A percentile compares a stretch with the other conserved stretches of the same genome.
phyloP scores from a whole-genome alignment of 2,113 vertebrate species.

The Pungitius pungitius region DNA sequence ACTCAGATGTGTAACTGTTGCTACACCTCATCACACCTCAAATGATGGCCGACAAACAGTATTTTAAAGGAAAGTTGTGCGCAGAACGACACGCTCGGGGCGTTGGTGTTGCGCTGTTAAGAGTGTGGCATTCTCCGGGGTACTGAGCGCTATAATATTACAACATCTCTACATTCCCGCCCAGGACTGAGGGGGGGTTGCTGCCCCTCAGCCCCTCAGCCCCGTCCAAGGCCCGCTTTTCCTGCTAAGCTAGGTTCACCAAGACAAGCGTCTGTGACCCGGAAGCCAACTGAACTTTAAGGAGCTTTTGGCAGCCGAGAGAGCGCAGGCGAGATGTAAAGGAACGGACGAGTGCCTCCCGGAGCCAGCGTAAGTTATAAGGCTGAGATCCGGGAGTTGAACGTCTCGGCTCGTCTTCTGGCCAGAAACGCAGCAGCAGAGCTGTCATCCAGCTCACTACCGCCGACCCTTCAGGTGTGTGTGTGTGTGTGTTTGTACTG shows the following conservation, averaged over 20 bases:
- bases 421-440: slow-evolving; percentile 59
- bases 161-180: slow-evolving; percentile 18
- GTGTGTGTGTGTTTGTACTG: slow-evolving; percentile 1
- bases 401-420: slow-evolving; percentile 56
- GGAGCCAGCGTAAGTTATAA: slow-evolving; percentile 55
- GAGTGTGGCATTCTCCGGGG: slow-evolving; percentile 14
- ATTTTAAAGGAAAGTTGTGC: background rate
- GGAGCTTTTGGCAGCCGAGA: slow-evolving; percentile 62
- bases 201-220: slow-evolving; percentile 6
- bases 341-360: slow-evolving; percentile 44
- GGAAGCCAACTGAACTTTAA: slow-evolving; percentile 60
- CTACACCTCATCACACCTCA: slow-evolving; percentile 9
- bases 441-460: slow-evolving; percentile 65
- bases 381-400: slow-evolving; percentile 49
- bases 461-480: slow-evolving; percentile 42
- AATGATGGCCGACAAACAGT: slow-evolving; percentile 20
- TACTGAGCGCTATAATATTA: slow-evolving; percentile 21
- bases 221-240: slow-evolving; percentile 36
- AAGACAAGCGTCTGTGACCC: slow-evolving; percentile 59
- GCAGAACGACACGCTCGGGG: slow-evolving; percentile 2
- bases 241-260: slow-evolving; percentile 51
- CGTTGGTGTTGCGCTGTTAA: slow-evolving; percentile 4
- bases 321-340: slow-evolving; percentile 24
- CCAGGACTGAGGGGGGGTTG: slow-evolving; percentile 11
- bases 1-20: slow-evolving; percentile 1